These are phyloP conservation scores for Acrobasis repandana DNA, from an alignment of 2,888 invertebrate genomes.

Conservation along the genomic window DNA sequence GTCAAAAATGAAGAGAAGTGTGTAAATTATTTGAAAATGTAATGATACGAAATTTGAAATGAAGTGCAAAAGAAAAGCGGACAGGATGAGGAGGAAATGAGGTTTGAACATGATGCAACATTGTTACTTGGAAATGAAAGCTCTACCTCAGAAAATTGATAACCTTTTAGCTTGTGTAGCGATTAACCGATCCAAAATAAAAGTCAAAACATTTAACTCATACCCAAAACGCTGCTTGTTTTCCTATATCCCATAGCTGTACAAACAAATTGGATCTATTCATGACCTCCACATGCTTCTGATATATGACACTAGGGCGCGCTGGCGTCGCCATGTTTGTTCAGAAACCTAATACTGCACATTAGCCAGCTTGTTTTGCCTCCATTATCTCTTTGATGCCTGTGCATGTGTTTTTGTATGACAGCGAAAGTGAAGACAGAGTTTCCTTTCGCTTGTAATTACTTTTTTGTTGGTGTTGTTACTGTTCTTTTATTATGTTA, in stretches of 20 bases:
- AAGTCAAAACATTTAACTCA: constrained; percentile 9
- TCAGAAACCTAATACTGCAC: constrained; percentile 73
- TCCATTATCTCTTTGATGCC: constrained; percentile 81
- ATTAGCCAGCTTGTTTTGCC: constrained; percentile 78
- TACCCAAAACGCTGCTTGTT: constrained; percentile 35
- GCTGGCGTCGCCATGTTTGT: constrained; percentile 60
- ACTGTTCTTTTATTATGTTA: not conserved
- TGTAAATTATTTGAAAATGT: too few species aligned
- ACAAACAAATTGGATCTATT: constrained; percentile 67
- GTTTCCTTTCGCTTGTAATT: constrained; percentile 31
- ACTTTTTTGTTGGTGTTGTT: constrained; percentile 2
- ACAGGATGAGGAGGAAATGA: too few species aligned
- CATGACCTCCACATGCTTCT: constrained; percentile 71
- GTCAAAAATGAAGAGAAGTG: too few species aligned
- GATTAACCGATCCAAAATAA: not conserved
- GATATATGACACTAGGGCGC: constrained; percentile 69
- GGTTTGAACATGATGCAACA: too few species aligned
- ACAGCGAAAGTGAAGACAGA: constrained; percentile 33
- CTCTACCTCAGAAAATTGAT: not conserved
- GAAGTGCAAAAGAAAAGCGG: too few species aligned
- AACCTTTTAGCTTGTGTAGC: not conserved
- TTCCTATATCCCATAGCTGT: constrained; percentile 49
- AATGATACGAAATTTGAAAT: too few species aligned
- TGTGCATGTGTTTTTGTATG: constrained; percentile 48
- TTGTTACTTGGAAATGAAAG: too few species aligned